Base-by-base conservation (phyloP, 2,888 invertebrate genomes). In the Callyntrura guangdongensis region DNA sequence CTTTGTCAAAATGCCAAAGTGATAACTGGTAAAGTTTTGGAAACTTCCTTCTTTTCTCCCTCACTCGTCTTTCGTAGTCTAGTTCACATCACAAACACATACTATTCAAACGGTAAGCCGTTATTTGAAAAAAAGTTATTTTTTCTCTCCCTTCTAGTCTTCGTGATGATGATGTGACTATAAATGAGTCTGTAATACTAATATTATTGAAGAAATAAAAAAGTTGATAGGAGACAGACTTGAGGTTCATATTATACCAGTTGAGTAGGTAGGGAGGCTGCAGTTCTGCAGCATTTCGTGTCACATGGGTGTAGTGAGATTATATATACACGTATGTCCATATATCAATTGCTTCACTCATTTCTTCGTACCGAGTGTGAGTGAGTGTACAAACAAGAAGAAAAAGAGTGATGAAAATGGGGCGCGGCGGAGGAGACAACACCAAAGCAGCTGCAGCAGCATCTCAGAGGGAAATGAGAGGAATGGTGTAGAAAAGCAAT, bases 1-100 rank as follows among this genome's bases (percentile, higher is more conserved):
- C 89, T 89, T 89, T 89, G 89, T 89, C 89, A 89, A 89, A 89
- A 89, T 89, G 89, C 89, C 89, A 89, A 89, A 89, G 89, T 89
- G 89, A 89, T 89, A 89, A 69, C 89, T 89, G 89, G 89, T 84
- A 89, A 89, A 89, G 49, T 89, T 89, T 89, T 25, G 8, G 77
- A 77, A 89, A 17, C 61, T 69, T 88, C 72, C 67, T 20, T 56
- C 20, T 22, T 82, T 25, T 72, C 83, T 45, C 17, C 36, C 36
- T 36, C 36, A 36, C 36, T 36, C 36, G 36, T 36, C 79, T 81
- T 36, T 14, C 49, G 11, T 72, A 11, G 14, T 61, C 20, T 36
- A 22, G 11, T 67, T 22, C 53, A 69, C 25, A 36, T 36, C 36
- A 20, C 69, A 9, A 4, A 45, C 64, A 12, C 22, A 27, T 3